phyloP scores from a whole-genome alignment of 2,113 vertebrate genomes.

The Pristiophorus japonicus region DNA sequence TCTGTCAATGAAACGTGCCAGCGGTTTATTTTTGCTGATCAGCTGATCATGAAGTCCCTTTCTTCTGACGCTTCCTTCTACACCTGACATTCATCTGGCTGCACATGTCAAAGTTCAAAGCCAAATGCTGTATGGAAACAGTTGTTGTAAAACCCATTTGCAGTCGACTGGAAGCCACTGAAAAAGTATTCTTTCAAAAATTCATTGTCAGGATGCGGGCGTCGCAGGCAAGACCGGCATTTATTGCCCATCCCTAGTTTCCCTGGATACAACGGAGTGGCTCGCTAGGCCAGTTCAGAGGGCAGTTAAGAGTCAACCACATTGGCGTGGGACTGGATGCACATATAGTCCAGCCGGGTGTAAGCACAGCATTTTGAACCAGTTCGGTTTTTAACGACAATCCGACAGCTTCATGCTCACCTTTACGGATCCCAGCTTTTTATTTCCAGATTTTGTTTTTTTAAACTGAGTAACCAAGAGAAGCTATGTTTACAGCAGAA shows the following conservation, averaged over 20 bases:
- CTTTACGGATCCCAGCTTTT: neutral
- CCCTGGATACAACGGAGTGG: neutral
- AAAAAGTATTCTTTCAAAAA: neutral
- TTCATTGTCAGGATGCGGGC: neutral
- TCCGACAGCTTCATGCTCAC: neutral
- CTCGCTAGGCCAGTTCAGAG: too few relatives aligned
- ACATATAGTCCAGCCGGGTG: neutral
- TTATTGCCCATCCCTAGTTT: neutral
- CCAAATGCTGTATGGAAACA: neutral
- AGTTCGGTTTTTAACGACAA: neutral
- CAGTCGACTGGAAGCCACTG: too few relatives aligned
- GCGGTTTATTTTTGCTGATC: neutral
- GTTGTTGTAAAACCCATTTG: too few relatives aligned
- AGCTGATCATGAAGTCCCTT: neutral
- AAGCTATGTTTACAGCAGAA: neutral
- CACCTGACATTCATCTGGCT: neutral
- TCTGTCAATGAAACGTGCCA: neutral
- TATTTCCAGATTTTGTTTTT: neutral
- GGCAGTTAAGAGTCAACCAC: neutral
- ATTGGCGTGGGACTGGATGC: neutral
- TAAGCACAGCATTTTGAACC: neutral
- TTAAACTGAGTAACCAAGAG: neutral
- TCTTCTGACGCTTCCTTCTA: too few relatives aligned
- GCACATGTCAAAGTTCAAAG: too few relatives aligned
- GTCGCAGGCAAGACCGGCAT: too few relatives aligned